phyloP scores from a whole-genome alignment of 2,797 vertebrate genomes.

The Caiman crocodilus region DNA sequence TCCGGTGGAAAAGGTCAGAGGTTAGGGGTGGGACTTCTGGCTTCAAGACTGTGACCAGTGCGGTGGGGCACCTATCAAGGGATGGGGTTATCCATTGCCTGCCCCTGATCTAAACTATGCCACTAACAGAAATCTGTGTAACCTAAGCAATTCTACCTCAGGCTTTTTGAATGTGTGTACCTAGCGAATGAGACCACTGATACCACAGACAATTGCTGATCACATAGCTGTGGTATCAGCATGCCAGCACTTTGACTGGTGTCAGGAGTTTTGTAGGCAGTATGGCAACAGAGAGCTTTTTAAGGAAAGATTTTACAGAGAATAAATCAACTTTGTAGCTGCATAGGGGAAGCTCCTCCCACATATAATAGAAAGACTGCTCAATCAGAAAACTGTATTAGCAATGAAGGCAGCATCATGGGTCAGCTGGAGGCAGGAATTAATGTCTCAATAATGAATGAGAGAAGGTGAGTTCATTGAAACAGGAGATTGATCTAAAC shows the following conservation, averaged over 20 bases:
- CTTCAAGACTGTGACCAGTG: too few species aligned
- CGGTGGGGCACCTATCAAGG: too few species aligned
- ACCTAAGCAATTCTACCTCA: too few species aligned
- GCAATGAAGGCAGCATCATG: neutral
- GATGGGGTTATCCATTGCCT: too few species aligned
- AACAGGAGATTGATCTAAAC: neutral
- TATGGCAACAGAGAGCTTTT: neutral
- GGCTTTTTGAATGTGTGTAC: too few species aligned
- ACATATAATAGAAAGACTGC: neutral
- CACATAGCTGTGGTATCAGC: neutral
- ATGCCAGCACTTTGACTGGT: accelerated
- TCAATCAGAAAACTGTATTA: too few species aligned
- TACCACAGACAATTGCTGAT: too few species aligned
- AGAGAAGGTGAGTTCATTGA: neutral
- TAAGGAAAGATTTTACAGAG: neutral
- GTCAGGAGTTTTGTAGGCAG: neutral
- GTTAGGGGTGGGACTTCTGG: too few species aligned
- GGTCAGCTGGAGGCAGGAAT: accelerated
- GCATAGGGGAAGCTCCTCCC: neutral
- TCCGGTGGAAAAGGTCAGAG: too few species aligned
- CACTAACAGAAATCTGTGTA: too few species aligned
- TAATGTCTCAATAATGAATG: neutral
- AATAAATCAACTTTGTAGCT: neutral
- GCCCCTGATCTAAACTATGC: too few species aligned
- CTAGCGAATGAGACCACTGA: too few species aligned